These are phyloP conservation scores for Petrocephalus zakoni DNA, from an alignment of 2,113 vertebrate genomes.

Conservation along the genomic window DNA sequence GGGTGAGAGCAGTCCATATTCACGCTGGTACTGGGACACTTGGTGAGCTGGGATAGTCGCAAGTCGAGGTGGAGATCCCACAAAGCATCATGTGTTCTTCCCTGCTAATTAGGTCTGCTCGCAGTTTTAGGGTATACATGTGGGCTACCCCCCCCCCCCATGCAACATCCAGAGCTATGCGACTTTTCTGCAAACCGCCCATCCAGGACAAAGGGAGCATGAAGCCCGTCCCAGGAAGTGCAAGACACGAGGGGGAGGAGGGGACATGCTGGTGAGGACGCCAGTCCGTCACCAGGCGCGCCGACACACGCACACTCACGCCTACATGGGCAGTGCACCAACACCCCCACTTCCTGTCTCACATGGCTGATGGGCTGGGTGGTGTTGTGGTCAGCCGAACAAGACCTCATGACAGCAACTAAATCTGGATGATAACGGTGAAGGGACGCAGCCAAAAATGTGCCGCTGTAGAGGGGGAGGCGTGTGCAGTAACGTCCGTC, in stretches of 20 bases:
- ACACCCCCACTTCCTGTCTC: neutral
- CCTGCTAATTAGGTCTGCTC: neutral
- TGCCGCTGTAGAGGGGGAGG: neutral
- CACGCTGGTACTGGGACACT: neutral
- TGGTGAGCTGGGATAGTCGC: neutral
- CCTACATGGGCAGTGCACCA: neutral
- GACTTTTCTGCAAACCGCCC: neutral
- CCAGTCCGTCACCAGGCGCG: neutral
- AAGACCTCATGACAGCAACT: neutral
- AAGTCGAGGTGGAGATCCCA: neutral
- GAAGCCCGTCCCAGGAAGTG: neutral
- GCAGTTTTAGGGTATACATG: neutral
- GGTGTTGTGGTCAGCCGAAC: neutral
- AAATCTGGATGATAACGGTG: neutral
- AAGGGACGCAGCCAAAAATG: neutral
- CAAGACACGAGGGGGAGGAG: neutral
- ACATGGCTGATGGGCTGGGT: neutral
- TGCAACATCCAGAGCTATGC: neutral
- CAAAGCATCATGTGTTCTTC: neutral
- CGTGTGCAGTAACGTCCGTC: neutral
- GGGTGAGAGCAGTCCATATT: neutral
- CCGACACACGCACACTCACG: neutral
- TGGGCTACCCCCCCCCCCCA: neutral
- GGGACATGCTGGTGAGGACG: too few relatives aligned
- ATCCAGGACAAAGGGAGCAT: neutral